Evolutionary conservation across 2,113 vertebrate species (phyloP), one percentile per base, ranked within the genome.

Genomic region (Ceyx melanurus): DNA sequence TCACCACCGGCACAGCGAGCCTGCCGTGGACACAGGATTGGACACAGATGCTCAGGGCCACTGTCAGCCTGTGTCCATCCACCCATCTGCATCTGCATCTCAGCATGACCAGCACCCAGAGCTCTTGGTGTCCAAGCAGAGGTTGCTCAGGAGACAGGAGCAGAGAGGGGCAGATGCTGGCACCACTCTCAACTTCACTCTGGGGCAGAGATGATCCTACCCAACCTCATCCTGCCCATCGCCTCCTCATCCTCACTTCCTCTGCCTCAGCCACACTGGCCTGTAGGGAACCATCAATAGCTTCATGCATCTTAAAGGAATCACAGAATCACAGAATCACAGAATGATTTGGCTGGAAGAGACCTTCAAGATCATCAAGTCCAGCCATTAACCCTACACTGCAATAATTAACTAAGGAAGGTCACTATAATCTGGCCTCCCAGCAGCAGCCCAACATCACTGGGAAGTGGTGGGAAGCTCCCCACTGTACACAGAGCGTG

Each of bases 381-480:
- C 37, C 37, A 37, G 37, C 37, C 37, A 37, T 37, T 37, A 37
- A 37, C 37, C 37, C 37, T 37, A 10, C 37, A 37, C 37, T 37
- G 37, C 37, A 37, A 68, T 15, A 53, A 2, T 64, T 88, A 93
- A 72, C 58, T 46, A 68, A 64, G 1, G 0, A 58, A 20, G 5
- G 43, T 14, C 1, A 1, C 54, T 46, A 33, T 51, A 68, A 13
- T 18, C 14, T 13, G 74, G 79, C 79, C 51, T 92, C 25, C 53
- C 40, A 1, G 48, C 2, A 10, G 0, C 6, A 2, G n/a, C 3
- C 64, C 72, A 35, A 33, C 22, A 2, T 33, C 1, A 0, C 79
- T 40, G 71, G 62, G 21, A 50, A 68, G n/a, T 0, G 17, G 5
- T 0, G 0, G 28, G 43, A 67, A 80, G 73, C n/a, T 91, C 42